Evolutionary conservation across 2,797 vertebrate species (phyloP).

Genomic region (Lacerta viridis): DNA sequence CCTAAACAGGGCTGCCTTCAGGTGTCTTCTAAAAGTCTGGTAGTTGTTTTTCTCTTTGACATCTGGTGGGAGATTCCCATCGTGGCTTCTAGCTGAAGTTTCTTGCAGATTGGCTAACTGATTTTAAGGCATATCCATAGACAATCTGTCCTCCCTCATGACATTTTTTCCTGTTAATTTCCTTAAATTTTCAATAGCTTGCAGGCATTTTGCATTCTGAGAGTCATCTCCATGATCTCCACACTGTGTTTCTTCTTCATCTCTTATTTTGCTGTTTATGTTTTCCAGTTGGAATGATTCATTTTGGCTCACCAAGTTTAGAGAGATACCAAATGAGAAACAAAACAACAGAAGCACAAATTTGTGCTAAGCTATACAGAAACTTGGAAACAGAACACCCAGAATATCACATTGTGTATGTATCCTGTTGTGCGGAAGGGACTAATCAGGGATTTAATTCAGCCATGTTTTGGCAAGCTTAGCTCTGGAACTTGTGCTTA

Average conservation of each 20-base stretch:
- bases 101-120: not conserved
- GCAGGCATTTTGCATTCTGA: not conserved
- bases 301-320: not conserved
- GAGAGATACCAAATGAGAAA: not conserved
- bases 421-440: not conserved
- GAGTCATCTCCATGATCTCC: not conserved
- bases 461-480: not conserved
- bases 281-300: not conserved
- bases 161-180: not conserved
- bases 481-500: not conserved
- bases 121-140: not conserved
- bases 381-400: not conserved
- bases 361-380: not conserved
- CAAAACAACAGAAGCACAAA: not conserved
- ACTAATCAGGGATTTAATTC: not conserved
- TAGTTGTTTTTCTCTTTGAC: too few species aligned
- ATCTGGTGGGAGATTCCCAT: not conserved
- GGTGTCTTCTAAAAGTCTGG: too few species aligned
- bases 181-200: not conserved
- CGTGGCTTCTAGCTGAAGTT: not conserved
- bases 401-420: not conserved
- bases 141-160: not conserved
- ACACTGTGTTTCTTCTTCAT: not conserved
- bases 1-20: too few species aligned
- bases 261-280: not conserved